phyloP scores from a whole-genome alignment of 2,113 vertebrate genomes.

The Theropithecus gelada region DNA sequence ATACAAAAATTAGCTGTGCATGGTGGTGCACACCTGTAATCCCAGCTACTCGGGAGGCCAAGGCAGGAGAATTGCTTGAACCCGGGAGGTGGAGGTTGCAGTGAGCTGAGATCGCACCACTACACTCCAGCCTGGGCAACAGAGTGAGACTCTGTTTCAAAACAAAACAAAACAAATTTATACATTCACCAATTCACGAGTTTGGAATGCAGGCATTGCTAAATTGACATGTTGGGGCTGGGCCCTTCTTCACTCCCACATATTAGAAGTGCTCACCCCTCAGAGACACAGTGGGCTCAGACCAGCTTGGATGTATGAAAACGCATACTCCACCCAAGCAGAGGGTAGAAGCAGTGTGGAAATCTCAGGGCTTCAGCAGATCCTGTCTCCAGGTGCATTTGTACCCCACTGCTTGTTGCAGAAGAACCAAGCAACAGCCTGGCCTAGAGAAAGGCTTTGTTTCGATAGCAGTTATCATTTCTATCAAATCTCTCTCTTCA shows the following conservation, averaged over 20 bases:
- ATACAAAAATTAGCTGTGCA: no score
- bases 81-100: no score
- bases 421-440: background rate
- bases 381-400: background rate
- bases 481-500: background rate
- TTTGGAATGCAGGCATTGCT: background rate
- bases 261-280: background rate
- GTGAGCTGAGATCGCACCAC: no score
- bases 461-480: background rate
- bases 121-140: no score
- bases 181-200: background rate
- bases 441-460: background rate
- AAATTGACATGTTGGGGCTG: background rate
- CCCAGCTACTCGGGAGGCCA: no score
- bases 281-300: background rate
- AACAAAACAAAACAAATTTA: background rate
- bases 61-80: no score
- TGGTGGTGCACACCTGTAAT: no score
- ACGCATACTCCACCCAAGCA: background rate
- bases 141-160: no score
- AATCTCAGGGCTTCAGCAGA: background rate
- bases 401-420: background rate
- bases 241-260: no score
- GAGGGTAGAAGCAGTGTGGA: background rate
- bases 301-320: background rate